Evolutionary conservation across 2,888 invertebrate species (phyloP).

Genomic region (Acrobasis repandana): DNA sequence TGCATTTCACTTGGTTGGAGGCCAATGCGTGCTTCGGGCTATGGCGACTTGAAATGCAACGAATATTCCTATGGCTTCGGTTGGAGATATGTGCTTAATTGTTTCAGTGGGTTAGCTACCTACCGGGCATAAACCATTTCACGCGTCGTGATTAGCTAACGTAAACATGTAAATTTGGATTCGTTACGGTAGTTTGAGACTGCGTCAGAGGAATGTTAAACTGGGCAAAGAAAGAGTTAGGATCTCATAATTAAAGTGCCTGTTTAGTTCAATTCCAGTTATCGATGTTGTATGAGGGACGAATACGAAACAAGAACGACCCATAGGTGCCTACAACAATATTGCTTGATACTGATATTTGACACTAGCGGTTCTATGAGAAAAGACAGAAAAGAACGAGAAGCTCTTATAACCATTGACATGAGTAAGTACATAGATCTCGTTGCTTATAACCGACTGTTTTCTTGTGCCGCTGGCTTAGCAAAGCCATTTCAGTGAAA

Average conservation of each 20-base stretch:
- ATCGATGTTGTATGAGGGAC: too few relatives aligned
- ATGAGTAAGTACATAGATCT: too few relatives aligned
- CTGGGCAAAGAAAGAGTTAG: background rate
- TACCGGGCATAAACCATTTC: constrained; percentile 28
- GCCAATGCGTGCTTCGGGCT: constrained; percentile 47
- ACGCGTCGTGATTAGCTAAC: constrained; percentile 9
- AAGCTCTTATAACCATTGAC: too few relatives aligned
- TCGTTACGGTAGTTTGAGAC: constrained; percentile 13
- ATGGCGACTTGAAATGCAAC: constrained; percentile 6
- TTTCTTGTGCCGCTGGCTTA: too few relatives aligned
- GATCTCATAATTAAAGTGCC: background rate
- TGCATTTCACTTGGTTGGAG: constrained; percentile 72
- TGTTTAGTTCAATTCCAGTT: background rate
- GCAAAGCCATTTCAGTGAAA: too few relatives aligned
- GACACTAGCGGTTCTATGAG: too few relatives aligned
- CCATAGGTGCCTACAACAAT: too few relatives aligned
- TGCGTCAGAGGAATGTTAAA: constrained; percentile 7
- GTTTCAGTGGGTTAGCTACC: constrained; percentile 25
- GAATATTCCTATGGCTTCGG: constrained; percentile 16
- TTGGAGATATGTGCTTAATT: constrained; percentile 31
- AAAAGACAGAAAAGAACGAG: too few relatives aligned
- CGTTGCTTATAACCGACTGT: too few relatives aligned
- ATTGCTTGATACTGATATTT: too few relatives aligned
- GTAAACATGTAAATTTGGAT: constrained; percentile 17
- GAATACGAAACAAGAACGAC: background rate